A percentile compares a stretch with the other conserved stretches of the same genome.
phyloP scores from a whole-genome alignment of 2,113 vertebrate species.

The Microcebus tavaratra region DNA sequence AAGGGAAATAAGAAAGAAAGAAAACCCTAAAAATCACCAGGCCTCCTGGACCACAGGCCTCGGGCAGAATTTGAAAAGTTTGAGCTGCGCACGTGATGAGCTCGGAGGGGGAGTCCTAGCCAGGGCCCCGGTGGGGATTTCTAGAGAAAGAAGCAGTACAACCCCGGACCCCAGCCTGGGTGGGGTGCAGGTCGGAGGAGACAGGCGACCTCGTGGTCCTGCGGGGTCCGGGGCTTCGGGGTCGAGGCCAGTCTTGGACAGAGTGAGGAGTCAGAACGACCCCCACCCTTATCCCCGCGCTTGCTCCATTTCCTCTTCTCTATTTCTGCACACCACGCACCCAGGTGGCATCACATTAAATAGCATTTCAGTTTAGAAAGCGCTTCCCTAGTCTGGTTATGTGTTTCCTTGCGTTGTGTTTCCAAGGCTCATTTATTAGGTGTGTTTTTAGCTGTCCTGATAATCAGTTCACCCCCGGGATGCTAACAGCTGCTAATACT shows the following conservation, averaged over 20 bases:
- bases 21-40: conserved; percentile 73
- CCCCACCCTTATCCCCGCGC: background rate
- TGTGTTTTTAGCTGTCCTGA: background rate
- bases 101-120: background rate
- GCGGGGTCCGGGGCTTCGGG: background rate
- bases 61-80: background rate
- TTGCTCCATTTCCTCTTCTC: background rate
- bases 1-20: conserved; percentile 69
- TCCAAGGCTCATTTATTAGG: background rate
- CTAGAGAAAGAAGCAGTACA: background rate
- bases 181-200: background rate
- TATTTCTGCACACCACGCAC: background rate
- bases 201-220: background rate
- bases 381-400: background rate
- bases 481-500: background rate
- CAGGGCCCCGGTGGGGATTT: background rate
- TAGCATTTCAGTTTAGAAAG: background rate
- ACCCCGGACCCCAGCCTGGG: background rate
- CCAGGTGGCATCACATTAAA: background rate
- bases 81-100: background rate
- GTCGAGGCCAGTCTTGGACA: background rate
- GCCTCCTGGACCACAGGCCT: background rate
- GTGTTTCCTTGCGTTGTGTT: background rate
- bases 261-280: background rate
- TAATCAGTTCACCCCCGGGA: background rate